Base-by-base conservation (phyloP, 2,797 vertebrate genomes). In the Apodemus agrarius region DNA sequence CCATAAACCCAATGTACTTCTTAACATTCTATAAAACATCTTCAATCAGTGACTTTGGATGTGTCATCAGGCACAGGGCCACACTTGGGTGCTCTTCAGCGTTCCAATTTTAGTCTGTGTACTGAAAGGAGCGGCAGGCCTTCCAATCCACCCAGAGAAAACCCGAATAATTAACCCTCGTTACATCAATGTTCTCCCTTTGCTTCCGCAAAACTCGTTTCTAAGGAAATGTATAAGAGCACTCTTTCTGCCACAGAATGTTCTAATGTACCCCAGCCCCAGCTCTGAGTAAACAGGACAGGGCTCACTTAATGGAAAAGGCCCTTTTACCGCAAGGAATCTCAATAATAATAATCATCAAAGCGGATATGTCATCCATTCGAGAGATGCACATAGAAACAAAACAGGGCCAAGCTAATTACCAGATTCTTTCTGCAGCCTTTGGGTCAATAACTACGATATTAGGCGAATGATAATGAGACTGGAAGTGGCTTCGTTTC, bases 51-150 rank as follows among this genome's bases (percentile, higher is more conserved):
- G 89, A 79, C 95, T 96, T 91, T 29, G 12, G 96, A 93, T 92
- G 96, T 88, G 83, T 83, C 97, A 87, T 83, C 90, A 11, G 96
- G 93, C 86, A 3, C 88, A 90, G 93, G 94, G 93, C 96, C 94
- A 34, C 6, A 0, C 87, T n/a, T 21, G 0, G 87, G 57, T 76
- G 87, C 95, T 83, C 86, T 49, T 65, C 57, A 22, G 34, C 0
- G 34, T 46, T 94, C 96, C 97, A 83, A 22, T 89, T 96, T 97
- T 91, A 93, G 95, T 63, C 83, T 40, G 40, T 81, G 93, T 76
- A 65, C 96, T 29, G 0, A 78, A 75, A 91, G 87, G 83, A 89
- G 40, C 7, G 0, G 46, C 59, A 40, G 1, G 1, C 37, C 90
- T 72, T 82, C 79, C 96, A 52, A 6, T 2, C 57, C n/a, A 78